Evolutionary conservation across 2,113 vertebrate species (phyloP).

Genomic region (Pygoscelis antarcticus): DNA sequence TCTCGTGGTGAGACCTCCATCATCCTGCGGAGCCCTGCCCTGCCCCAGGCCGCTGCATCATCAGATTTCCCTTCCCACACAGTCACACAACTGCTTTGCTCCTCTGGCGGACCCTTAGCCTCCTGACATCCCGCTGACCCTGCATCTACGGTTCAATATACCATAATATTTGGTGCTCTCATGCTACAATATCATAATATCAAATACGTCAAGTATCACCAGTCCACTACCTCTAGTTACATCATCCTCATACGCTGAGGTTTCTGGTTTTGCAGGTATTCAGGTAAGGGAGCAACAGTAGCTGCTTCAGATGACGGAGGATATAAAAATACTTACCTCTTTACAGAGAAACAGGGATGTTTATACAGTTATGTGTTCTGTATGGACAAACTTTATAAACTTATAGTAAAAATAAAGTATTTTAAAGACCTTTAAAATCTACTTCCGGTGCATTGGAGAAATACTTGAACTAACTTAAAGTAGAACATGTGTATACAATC

Average conservation of each 20-base stretch:
- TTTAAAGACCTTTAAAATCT: background rate
- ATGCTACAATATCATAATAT: background rate
- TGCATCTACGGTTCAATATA: rapidly evolving
- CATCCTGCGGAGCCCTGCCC: rapidly evolving
- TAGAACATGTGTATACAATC: background rate
- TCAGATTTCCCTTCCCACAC: background rate
- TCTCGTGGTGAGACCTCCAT: background rate
- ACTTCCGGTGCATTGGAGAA: background rate
- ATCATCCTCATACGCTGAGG: background rate
- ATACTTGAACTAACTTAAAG: background rate
- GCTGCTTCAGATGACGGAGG: background rate
- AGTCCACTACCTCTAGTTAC: background rate
- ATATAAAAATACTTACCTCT: background rate
- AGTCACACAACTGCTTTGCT: background rate
- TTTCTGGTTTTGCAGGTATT: background rate
- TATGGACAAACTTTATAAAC: background rate
- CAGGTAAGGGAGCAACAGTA: background rate
- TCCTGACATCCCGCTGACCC: background rate
- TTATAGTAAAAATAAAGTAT: background rate
- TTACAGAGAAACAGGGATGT: background rate
- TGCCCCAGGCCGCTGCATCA: no score
- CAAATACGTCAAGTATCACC: background rate
- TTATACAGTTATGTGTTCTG: background rate
- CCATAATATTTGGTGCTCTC: background rate
- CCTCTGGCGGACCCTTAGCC: background rate